Conservation (phyloP, 1,140 invertebrate species). For the Drosophila repleta region DNA sequence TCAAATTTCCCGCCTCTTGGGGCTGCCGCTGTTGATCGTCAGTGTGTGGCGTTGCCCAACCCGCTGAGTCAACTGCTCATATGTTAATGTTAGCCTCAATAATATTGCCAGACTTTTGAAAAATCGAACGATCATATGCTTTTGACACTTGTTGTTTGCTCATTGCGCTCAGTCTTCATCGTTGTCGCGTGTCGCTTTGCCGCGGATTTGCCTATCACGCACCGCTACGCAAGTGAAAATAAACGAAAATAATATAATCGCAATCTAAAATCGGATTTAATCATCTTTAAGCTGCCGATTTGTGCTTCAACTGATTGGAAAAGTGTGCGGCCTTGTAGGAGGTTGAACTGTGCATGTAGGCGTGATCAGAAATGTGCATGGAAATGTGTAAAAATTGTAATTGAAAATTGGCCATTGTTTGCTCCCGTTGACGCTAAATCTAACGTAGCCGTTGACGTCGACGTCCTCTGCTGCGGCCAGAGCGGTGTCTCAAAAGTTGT, state of each 20-base stretch:
- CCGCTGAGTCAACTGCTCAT: slow-evolving; percentile 2
- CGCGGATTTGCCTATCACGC: slow-evolving; percentile 40
- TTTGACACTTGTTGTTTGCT: slow-evolving; percentile 51
- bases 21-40: slow-evolving; percentile 21
- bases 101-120: slow-evolving; percentile 20
- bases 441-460: slow-evolving; percentile 21
- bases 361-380: slow-evolving; percentile 34
- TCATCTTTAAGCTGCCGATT: slow-evolving; percentile 14
- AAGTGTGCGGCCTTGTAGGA: slow-evolving; percentile 12
- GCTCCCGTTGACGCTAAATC: slow-evolving; percentile 38
- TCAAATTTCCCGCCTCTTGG: neutral
- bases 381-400: slow-evolving; percentile 55
- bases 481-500: slow-evolving; percentile 42
- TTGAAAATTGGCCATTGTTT: slow-evolving; percentile 60
- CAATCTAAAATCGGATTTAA: slow-evolving; percentile 30
- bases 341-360: slow-evolving; percentile 17
- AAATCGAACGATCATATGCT: slow-evolving; percentile 42
- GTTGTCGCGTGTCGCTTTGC: slow-evolving; percentile 46
- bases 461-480: slow-evolving; percentile 24
- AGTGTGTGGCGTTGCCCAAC: slow-evolving; percentile 23
- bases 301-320: slow-evolving; percentile 23
- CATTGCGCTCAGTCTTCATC: slow-evolving; percentile 29
- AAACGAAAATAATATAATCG: slow-evolving; percentile 5
- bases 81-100: slow-evolving; percentile 2
- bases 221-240: slow-evolving; percentile 32